These are phyloP conservation scores for Calameuta pallipes DNA, from an alignment of 2,888 invertebrate genomes.

Conservation along the genomic window DNA sequence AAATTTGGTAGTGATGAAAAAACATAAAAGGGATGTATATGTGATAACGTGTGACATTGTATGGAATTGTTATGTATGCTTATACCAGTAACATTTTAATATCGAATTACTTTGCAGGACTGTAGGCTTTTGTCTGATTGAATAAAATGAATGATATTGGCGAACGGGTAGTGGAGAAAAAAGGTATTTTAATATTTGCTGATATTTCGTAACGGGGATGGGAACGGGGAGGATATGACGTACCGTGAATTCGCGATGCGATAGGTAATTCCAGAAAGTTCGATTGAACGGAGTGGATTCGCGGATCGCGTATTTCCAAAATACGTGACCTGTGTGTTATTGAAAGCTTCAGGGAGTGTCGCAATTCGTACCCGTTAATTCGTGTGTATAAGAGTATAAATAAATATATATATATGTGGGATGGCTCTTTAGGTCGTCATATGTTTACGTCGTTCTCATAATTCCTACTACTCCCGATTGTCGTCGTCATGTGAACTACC, in stretches of 20 bases:
- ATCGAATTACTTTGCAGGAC: not conserved
- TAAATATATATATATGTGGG: not conserved
- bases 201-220: not conserved
- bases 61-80: not conserved
- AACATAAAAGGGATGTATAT: no score
- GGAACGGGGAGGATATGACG: not conserved
- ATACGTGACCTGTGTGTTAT: not conserved
- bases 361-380: not conserved
- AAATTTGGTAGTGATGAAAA: not conserved
- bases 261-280: not conserved
- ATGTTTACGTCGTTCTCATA: not conserved
- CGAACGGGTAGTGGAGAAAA: not conserved
- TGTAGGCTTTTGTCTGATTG: not conserved
- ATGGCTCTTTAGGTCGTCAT: not conserved
- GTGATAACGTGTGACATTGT: no score
- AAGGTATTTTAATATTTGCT: not conserved
- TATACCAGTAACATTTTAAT: not conserved
- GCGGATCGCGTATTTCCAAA: not conserved
- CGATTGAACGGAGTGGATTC: not conserved
- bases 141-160: not conserved
- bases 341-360: not conserved
- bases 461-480: not conserved
- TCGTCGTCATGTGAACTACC: not conserved
- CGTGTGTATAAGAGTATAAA: not conserved
- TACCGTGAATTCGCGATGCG: not conserved